Evolutionary conservation across 2,888 invertebrate species (phyloP), one percentile per base, ranked within the genome.

Genomic region (Agelastica alni): DNA sequence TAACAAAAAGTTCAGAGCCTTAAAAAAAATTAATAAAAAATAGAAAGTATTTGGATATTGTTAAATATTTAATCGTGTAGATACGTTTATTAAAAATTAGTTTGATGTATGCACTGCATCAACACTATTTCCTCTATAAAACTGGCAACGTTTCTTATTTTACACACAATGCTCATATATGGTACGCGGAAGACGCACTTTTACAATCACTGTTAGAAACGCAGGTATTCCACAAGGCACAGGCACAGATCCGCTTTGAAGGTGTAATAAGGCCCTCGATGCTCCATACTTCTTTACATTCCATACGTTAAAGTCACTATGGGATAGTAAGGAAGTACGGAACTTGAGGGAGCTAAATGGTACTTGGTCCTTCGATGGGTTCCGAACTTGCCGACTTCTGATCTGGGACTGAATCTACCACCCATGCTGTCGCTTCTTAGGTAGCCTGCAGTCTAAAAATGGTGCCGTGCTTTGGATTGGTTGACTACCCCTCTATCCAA

Each of bases 221-320:
- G 39, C 51, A 45, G 51, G 51, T 51, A 45, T 51, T 39, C 44
- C 53, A 47, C 56, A 53, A 51, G 49, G 41, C 53, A 60, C 58
- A 49, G 7, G 14, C 44, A 44, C 46, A 5, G 48, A 53, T 41
- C 31, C 47, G 39, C 9, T 20, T 7, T 12, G 2, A 26, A 17
- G 36, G 17, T 41, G 7, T 32, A 32, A 36, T 10, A 36, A 42
- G 51, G 54, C 55, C 74, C 74, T 65, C 70, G 71, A 71, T 71
- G 87, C 88, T 89, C 90, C 90, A 90, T 90, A 93, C 92, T 93
- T 93, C 93, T 93, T 93, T 93, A 93, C 93, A 93, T 93, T 93
- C 93, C 93, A 93, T 93, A 93, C 80, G 86, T 85, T 80, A 79
- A 83, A 81, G 77, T 78, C 82, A 88, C 88, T 92, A 91, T 91